phyloP scores from a whole-genome alignment of 2,113 vertebrate species.

The Equus przewalskii region DNA sequence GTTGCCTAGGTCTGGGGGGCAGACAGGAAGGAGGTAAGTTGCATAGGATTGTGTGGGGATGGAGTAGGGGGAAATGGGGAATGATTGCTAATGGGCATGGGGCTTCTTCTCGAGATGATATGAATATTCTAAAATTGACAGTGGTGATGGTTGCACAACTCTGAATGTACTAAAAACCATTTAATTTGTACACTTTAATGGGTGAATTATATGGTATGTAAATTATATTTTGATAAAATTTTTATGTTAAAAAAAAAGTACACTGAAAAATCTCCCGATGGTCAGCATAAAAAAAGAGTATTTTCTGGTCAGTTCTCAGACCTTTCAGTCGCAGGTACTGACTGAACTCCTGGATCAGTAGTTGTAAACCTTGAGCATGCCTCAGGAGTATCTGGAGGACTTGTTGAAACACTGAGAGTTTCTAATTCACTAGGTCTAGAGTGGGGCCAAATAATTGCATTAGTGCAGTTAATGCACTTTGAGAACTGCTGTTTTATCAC shows the following conservation, averaged over 20 bases:
- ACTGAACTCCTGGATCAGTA: not conserved
- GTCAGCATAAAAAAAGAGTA: not conserved
- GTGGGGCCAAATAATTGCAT: not conserved
- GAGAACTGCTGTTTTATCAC: not conserved
- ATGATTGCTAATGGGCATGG: not conserved
- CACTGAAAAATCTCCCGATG: not conserved
- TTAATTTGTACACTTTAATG: not conserved
- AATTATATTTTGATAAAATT: not conserved
- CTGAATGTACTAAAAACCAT: not conserved
- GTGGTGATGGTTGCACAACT: not conserved
- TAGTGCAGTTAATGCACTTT: not conserved
- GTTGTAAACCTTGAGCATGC: not conserved
- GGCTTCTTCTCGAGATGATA: not conserved
- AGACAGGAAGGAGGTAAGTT: not conserved
- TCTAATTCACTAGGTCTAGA: not conserved
- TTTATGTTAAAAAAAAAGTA: not conserved
- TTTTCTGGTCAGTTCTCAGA: slow-evolving; percentile 7
- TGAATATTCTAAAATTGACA: not conserved
- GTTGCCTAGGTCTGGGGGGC: not conserved
- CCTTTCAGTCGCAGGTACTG: not conserved
- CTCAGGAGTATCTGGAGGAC: not conserved
- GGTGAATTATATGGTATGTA: not conserved
- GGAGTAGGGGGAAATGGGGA: not conserved
- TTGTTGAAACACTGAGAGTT: not conserved
- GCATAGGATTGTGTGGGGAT: not conserved